Conservation (phyloP, 2,888 invertebrate species). For the Drosophila prostipennis region DNA sequence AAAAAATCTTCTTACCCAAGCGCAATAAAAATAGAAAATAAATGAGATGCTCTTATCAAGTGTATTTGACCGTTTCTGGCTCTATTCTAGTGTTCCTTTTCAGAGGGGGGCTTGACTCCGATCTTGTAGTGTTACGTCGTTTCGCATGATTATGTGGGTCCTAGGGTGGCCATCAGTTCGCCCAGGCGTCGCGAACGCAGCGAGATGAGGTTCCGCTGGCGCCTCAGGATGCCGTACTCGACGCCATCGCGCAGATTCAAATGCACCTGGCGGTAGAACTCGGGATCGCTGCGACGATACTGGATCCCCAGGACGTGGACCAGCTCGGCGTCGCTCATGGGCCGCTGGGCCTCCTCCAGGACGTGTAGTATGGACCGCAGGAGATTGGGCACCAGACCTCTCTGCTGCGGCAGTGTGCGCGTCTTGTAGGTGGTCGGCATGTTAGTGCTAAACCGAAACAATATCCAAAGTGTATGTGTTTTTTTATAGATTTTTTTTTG, state of each 20-base stretch:
- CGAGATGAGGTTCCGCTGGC: conserved; percentile 29
- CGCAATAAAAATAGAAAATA: too few relatives aligned
- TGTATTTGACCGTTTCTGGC: too few relatives aligned
- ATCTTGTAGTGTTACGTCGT: too few relatives aligned
- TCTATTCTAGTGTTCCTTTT: too few relatives aligned
- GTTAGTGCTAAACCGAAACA: not conserved
- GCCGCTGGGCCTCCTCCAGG: conserved; percentile 39
- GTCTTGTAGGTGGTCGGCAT: conserved; percentile 37
- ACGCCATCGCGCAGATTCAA: conserved; percentile 51
- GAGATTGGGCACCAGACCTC: conserved; percentile 30
- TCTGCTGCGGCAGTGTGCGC: conserved; percentile 34
- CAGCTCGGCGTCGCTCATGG: conserved; percentile 50
- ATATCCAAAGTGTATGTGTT: not conserved
- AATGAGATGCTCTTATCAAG: too few relatives aligned
- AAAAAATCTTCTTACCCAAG: too few relatives aligned
- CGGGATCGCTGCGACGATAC: conserved; percentile 54
- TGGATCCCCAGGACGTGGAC: conserved; percentile 15
- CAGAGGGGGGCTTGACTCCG: too few relatives aligned
- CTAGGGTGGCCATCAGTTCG: conserved; percentile 34
- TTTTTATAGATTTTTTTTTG: not conserved
- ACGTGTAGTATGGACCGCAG: conserved; percentile 44
- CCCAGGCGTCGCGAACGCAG: conserved; percentile 45
- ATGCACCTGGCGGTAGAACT: conserved; percentile 57
- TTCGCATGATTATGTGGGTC: not conserved
- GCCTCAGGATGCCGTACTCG: conserved; percentile 57